Base-by-base conservation (phyloP, 2,888 invertebrate species). In the Tipula unca region DNA sequence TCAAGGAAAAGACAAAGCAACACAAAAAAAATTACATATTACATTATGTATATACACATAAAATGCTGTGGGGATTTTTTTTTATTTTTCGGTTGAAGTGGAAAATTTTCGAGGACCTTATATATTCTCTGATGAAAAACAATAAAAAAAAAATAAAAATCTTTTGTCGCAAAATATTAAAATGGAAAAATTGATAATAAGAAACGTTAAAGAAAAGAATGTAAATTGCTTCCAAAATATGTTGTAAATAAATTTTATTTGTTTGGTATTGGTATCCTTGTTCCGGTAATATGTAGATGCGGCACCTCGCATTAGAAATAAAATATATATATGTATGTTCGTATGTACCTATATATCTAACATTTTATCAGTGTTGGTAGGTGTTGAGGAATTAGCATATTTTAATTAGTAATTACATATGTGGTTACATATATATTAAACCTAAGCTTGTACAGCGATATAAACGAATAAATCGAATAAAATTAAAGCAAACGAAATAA, bases 51-150 rank as follows among this genome's bases (percentile, higher is more conserved):
- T 32, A n/a, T 69, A 25, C 25, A 10, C 25, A 69, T 69, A 69
- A 69, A 69, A 69, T 69, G 25, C 69, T 69, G 69, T 69, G 69
- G 69, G 69, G 69, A 69, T 69, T 25, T 25, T 69, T 69, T 69
- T 69, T 69, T 25, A 10, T 69, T 69, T 69, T 17, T 69, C 13
- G 69, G 69, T 69, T 69, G 69, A 69, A 69, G 69, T 69, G 25
- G 69, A 69, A 69, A 69, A 69, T 69, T 69, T 69, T 69, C 69
- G 25, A 69, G 69, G n/a, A 69, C 69, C 69, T 69, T 69, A 69
- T 54, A 54, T 69, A 69, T 48, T 48, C n/a, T n/a, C 69, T 69
- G 69, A 69, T 25, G 25, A 69, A 69, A 69, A 69, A 69, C 69
- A 69, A 69, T 69, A 69, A 69, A 69, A 69, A 69, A 17, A 32